Conservation (phyloP, 2,797 vertebrate genomes). For the Enteromius radiatus region DNA sequence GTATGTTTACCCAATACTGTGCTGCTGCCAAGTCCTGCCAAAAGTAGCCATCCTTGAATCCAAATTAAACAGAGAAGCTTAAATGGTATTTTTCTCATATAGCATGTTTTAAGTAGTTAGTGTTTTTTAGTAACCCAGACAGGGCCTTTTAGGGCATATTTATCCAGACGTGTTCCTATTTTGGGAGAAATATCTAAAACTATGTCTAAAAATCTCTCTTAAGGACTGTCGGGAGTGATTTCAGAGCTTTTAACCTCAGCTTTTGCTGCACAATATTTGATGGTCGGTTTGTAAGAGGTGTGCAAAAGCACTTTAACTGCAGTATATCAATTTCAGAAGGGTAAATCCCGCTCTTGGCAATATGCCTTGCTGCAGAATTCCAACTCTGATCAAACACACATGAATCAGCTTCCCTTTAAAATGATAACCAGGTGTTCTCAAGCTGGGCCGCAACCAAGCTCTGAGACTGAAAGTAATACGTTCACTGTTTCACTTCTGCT, state of each 20-base stretch:
- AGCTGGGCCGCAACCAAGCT: neutral
- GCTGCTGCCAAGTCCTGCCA: slow-evolving; percentile 31
- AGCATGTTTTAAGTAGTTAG: slow-evolving; percentile 49
- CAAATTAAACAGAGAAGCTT: slow-evolving; percentile 29
- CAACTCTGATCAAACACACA: slow-evolving; percentile 33
- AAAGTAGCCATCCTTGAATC: slow-evolving; percentile 45
- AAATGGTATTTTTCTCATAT: slow-evolving; percentile 2
- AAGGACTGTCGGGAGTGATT: neutral
- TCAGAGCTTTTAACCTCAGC: neutral
- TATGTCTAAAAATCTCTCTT: slow-evolving; percentile 11
- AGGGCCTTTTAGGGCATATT: neutral
- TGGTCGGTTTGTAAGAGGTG: slow-evolving; percentile 36
- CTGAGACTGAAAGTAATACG: slow-evolving; percentile 13
- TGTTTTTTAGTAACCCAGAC: slow-evolving; percentile 11
- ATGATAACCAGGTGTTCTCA: slow-evolving; percentile 25
- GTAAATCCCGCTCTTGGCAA: neutral
- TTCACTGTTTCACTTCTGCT: neutral
- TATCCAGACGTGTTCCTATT: neutral
- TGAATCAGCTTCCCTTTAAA: slow-evolving; percentile 42
- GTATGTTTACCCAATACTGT: slow-evolving; percentile 39
- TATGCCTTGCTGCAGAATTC: slow-evolving; percentile 18
- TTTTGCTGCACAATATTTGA: slow-evolving; percentile 20
- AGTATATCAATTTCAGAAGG: slow-evolving; percentile 22
- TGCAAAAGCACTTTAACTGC: slow-evolving; percentile 15
- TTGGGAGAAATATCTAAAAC: neutral